These are phyloP conservation scores for Scolopax rusticola DNA, from an alignment of 2,797 vertebrate genomes.

Conservation along the genomic window DNA sequence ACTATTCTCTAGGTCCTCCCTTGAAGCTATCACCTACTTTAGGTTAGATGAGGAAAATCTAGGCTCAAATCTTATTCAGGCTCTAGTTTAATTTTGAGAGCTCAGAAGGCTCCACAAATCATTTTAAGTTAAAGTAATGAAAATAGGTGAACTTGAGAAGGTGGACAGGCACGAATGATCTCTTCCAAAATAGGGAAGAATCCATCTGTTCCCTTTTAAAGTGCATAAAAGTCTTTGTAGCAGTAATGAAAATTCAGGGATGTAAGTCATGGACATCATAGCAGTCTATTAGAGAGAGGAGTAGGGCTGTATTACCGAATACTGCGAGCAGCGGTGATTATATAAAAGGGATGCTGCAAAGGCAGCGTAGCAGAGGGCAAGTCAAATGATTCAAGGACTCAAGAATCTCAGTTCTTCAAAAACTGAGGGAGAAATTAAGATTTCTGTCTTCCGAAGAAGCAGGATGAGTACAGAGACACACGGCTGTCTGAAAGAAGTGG, in stretches of 20 bases:
- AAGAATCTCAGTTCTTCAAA: constrained; percentile 50
- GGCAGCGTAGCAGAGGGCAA: constrained; percentile 56
- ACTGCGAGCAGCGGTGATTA: constrained; percentile 43
- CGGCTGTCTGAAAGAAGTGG: not conserved
- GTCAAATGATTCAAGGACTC: constrained; percentile 55
- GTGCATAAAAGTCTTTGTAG: constrained; percentile 60
- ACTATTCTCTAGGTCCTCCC: constrained; percentile 61
- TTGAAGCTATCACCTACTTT: constrained; percentile 61
- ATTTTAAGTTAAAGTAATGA: constrained; percentile 70
- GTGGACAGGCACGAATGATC: constrained; percentile 68
- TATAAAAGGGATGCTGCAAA: constrained; percentile 61
- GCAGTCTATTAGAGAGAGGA: constrained; percentile 59
- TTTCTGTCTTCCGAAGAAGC: constrained; percentile 45
- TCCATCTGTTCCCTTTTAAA: constrained; percentile 73
- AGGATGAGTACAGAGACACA: not conserved
- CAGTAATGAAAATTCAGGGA: constrained; percentile 72
- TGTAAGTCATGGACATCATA: constrained; percentile 73
- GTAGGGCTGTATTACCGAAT: constrained; percentile 54
- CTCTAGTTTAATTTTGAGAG: constrained; percentile 64
- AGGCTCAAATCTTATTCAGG: constrained; percentile 69
- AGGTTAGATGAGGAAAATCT: constrained; percentile 60
- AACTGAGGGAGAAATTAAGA: constrained; percentile 46
- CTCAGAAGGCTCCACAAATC: constrained; percentile 72
- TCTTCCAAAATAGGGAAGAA: constrained; percentile 66
- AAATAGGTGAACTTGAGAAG: constrained; percentile 72